Base-by-base conservation (phyloP, 2,888 invertebrate species). In the Apotomis betuletana region DNA sequence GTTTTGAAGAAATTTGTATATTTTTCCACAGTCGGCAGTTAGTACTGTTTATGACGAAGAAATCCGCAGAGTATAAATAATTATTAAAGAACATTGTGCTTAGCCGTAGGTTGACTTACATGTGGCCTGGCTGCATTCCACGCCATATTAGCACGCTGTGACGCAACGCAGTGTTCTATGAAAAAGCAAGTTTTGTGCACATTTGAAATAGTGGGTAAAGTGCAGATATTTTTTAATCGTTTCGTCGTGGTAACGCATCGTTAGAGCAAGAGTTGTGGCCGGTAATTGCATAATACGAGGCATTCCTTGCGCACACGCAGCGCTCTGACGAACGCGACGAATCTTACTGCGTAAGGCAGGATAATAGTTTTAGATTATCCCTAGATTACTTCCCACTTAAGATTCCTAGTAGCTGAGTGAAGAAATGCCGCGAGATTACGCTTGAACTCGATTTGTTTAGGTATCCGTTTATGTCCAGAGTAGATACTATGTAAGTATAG, bases 371-470 rank as follows among this genome's bases (percentile, higher is more conserved):
- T 74, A 57, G 75, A 74, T 72, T 75, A 82, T 84, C 80, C 78
- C 82, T 81, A 85, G 85, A 89, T 87, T 86, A 82, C 85, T 81
- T 79, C 81, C 82, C 84, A 86, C 87, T 90, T 89, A 86, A 87
- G 78, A 91, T 90, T 90, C 87, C 84, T 87, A 85, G 82, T 85
- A 84, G 85, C 75, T 77, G 77, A 78, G 78, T 76, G 75, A 76
- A 78, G 78, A 78, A 79, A 86, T 84, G 80, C 82, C 80, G 75
- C 74, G 78, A 77, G 77, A 77, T 75, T 78, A 82, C 85, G 84
- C 86, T 81, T 80, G 79, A 77, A 77, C 78, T 77, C 84, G 81
- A 87, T 90, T 88, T 87, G 86, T 89, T 84, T 87, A 85, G 82
- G 80, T 80, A 80, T 75, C 77, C 77, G 38, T 36, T 13, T 41